Evolutionary conservation across 2,113 vertebrate genomes (phyloP).

Genomic region (Salvelinus sp.): DNA sequence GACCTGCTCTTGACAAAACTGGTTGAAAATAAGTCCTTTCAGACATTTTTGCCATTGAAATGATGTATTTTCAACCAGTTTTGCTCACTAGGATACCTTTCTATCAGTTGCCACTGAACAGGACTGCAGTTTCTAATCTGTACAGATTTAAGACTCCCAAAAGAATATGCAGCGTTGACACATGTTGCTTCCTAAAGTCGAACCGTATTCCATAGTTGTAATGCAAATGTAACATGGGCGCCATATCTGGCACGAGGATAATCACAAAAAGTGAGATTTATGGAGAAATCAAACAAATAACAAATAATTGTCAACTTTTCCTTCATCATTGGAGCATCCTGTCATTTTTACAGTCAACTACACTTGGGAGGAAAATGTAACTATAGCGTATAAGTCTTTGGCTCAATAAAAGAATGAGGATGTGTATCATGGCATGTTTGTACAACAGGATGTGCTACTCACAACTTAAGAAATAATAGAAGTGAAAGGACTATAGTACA

Average conservation of each 20-base stretch:
- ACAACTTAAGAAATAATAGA: not conserved
- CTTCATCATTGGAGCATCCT: slow-evolving; percentile 29
- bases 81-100: not conserved
- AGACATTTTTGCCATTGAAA: no score
- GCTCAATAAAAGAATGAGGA: slow-evolving; percentile 59
- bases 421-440: slow-evolving; percentile 6
- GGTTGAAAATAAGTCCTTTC: no score
- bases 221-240: not conserved
- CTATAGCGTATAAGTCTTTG: slow-evolving; percentile 61
- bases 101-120: not conserved
- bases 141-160: slow-evolving; percentile 42
- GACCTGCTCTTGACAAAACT: not conserved
- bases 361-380: slow-evolving; percentile 10
- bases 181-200: not conserved
- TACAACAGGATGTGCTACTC: slow-evolving; percentile 6
- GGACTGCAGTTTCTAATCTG: slow-evolving; percentile 14
- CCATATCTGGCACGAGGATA: not conserved
- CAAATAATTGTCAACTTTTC: not conserved
- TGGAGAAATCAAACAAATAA: not conserved
- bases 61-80: no score
- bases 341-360: slow-evolving; percentile 12
- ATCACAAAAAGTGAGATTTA: not conserved
- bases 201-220: not conserved
- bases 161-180: not conserved
- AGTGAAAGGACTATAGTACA: not conserved